Base-by-base conservation (phyloP, 1,140 invertebrate genomes). In the Vanessa tameamea region DNA sequence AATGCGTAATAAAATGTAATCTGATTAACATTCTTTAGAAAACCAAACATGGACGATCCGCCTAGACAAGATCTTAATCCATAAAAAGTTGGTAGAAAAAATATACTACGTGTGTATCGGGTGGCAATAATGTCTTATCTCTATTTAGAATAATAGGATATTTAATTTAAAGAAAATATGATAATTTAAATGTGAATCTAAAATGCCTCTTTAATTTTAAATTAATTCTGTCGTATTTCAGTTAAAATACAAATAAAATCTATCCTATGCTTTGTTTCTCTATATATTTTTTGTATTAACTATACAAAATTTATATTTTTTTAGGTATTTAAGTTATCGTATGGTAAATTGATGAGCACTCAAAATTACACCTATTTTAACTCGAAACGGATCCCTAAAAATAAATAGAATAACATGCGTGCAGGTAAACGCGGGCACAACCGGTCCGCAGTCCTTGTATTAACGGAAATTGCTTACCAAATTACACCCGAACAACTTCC, bases 401-500 rank as follows among this genome's bases (percentile, higher is more conserved):
- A 72, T 70, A 75, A 76, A 78, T 81, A 82, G 63, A 71, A 61
- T 64, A 75, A 77, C 66, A 67, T 83, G 83, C 87, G 87, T 89
- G 87, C 83, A 85, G 81, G 81, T 87, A 86, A 87, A 86, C 73
- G 79, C 82, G 69, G 78, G 77, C 72, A 77, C 82, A 83, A 85
- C 86, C 80, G 84, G 84, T 84, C 82, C 66, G 61, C 50, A 53
- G 75, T 75, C 64, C 78, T 86, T 83, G 76, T 85, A 86, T 87
- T 83, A 84, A 82, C 78, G 78, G 78, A 87, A 84, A 90, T 86
- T 86, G 79, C 80, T 83, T 80, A 81, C 83, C 81, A 88, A 88
- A 90, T 88, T 84, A 85, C 80, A 20, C 51, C 12, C 66, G 66
- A 43, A 69, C 70, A 14, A 47, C 16, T 53, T 69, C 48, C 69